Base-by-base conservation (phyloP, 1,140 invertebrate genomes). In the Pemphigus obesinymphae region DNA sequence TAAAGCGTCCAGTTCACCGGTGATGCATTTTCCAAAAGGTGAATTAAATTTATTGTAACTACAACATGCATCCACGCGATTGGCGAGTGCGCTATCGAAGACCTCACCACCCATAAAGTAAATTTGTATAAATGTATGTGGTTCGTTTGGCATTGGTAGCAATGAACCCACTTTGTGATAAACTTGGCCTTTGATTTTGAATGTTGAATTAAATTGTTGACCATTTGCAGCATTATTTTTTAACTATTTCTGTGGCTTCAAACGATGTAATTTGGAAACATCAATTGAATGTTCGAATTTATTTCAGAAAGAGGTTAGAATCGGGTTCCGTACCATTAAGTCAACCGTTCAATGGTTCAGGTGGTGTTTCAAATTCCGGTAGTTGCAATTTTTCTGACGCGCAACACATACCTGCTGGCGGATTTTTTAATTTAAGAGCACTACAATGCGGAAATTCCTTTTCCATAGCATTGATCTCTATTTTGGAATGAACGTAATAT, bases 381-480 rank as follows among this genome's bases (percentile, higher is more conserved):
- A n/a, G n/a, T n/a, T n/a, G n/a, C n/a, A n/a, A n/a, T 53, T 53
- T 53, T 53, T 20, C 20, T 53, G 50, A 53, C 50, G 50, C 50
- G 17, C 13, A 50, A 50, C 43, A 45, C 8, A 45, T 45, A 1
- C 15, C 48, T 1, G 17, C 17, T 53, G 20, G 50, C 50, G n/a
- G 20, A 53, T 84, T 88, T 53, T 53, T 53, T 5, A 53, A 53
- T 53, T 53, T 23, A 23, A 53, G 20, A 2, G 20, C 50, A n/a
- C 23, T 4, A 53, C 17, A 53, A n/a, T 53, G 50, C 20, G 20
- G 1, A 53, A 20, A n/a, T 53, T 53, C 50, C 50, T 53, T n/a
- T 5, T 23, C 20, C 50, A 53, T 53, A 53, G 20, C 20, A 53
- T n/a, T 8, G 23, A 53, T 53, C 6, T 7, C 6, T 2, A 53